Conservation (phyloP, 2,113 vertebrate species). For the Vidua macroura region DNA sequence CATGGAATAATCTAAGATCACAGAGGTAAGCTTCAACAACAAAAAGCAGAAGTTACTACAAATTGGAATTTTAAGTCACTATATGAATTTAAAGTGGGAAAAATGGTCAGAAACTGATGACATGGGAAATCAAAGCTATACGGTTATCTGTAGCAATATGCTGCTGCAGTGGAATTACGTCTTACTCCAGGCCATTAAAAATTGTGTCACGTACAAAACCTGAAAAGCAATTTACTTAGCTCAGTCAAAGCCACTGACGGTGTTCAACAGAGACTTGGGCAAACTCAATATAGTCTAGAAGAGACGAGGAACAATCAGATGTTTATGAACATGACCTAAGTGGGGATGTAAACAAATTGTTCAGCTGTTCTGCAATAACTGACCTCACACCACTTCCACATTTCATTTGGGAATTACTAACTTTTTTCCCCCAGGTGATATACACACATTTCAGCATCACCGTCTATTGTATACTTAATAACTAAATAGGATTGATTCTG, state of each 20-base stretch:
- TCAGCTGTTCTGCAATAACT: neutral
- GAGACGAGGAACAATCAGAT: neutral
- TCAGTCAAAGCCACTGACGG: neutral
- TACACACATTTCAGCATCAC: neutral
- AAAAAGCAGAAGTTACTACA: too few species aligned
- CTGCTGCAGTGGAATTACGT: neutral
- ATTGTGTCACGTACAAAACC: neutral
- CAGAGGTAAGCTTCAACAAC: neutral
- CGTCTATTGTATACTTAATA: too few species aligned
- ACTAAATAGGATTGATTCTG: neutral
- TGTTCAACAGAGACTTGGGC: neutral
- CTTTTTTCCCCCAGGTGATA: neutral
- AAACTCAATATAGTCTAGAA: neutral
- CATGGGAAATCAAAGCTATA: neutral
- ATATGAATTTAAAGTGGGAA: neutral
- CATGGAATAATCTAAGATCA: neutral
- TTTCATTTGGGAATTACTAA: neutral
- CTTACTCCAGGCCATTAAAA: neutral
- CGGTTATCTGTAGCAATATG: rapidly evolving
- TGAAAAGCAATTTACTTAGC: neutral
- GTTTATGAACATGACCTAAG: too few species aligned
- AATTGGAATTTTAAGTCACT: neutral
- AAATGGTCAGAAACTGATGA: neutral
- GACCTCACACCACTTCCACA: neutral
- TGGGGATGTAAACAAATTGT: neutral